Evolutionary conservation across 2,113 vertebrate genomes (phyloP).

Genomic region (Bucco capensis): DNA sequence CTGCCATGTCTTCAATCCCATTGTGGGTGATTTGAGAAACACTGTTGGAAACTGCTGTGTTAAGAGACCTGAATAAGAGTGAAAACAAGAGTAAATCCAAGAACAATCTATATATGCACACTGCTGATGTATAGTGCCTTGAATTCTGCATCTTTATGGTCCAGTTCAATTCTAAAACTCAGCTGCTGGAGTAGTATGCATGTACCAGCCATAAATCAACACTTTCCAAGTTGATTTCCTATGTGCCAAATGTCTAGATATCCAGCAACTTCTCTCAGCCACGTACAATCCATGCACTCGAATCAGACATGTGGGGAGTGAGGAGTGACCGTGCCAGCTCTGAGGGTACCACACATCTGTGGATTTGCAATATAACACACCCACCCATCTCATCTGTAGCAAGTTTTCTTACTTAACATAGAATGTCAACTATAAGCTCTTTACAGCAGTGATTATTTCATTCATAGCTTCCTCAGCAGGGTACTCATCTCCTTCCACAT

Average conservation of each 20-base stretch:
- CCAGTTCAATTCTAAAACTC: too few relatives aligned
- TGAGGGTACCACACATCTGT: too few relatives aligned
- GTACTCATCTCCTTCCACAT: background rate
- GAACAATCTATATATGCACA: accelerated
- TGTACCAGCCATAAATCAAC: too few relatives aligned
- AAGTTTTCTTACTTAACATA: background rate
- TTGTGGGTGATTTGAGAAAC: background rate
- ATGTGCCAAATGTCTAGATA: too few relatives aligned
- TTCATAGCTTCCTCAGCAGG: background rate
- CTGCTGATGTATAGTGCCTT: background rate
- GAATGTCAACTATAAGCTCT: background rate
- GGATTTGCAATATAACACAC: background rate
- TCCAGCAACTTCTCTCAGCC: too few relatives aligned
- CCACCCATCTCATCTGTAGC: background rate
- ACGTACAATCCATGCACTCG: too few relatives aligned
- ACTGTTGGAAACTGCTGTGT: background rate
- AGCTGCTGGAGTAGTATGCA: too few relatives aligned
- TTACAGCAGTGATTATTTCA: background rate
- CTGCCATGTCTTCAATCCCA: accelerated
- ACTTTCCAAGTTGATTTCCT: too few relatives aligned
- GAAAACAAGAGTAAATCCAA: background rate
- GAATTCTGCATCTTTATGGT: background rate
- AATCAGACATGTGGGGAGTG: too few relatives aligned
- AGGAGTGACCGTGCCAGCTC: too few relatives aligned
- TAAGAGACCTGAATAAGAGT: background rate